Conservation (phyloP, 2,797 vertebrate genomes). For the Orientallactaga sibirica region DNA sequence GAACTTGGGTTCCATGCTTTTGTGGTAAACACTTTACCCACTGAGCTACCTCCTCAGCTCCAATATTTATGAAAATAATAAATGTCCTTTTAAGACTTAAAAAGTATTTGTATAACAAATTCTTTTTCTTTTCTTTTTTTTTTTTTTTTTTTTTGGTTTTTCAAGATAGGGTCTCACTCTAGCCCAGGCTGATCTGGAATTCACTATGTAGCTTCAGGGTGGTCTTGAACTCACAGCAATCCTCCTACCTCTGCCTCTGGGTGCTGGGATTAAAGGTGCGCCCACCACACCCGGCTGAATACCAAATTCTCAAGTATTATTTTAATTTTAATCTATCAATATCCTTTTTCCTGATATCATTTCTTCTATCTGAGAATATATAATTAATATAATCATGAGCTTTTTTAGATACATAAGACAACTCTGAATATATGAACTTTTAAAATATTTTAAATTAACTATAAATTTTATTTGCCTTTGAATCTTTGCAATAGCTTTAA, state of each 20-base stretch:
- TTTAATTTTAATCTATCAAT: conserved; percentile 43
- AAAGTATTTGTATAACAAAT: conserved; percentile 27
- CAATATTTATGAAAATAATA: too few species aligned
- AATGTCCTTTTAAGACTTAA: conserved; percentile 7
- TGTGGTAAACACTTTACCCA: too few species aligned
- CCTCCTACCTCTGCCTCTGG: too few species aligned
- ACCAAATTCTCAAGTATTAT: not conserved
- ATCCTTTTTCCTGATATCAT: not conserved
- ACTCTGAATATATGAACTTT: conserved; percentile 23
- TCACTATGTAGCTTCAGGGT: too few species aligned
- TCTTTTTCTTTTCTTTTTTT: not conserved
- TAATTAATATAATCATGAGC: not conserved
- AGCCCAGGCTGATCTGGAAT: too few species aligned
- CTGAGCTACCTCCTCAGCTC: too few species aligned
- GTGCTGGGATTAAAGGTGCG: too few species aligned
- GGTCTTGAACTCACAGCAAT: too few species aligned
- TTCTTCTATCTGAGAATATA: conserved; percentile 30
- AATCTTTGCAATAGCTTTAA: conserved; percentile 48
- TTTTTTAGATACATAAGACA: conserved; percentile 23
- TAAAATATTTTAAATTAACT: conserved; percentile 46
- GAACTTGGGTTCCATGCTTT: too few species aligned
- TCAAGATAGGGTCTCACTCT: too few species aligned
- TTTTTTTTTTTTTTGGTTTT: too few species aligned
- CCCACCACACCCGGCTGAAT: too few species aligned
- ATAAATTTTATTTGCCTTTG: not conserved